These are phyloP conservation scores for Drosophila gunungcola DNA, from an alignment of 1,140 invertebrate genomes.

Conservation along the genomic window DNA sequence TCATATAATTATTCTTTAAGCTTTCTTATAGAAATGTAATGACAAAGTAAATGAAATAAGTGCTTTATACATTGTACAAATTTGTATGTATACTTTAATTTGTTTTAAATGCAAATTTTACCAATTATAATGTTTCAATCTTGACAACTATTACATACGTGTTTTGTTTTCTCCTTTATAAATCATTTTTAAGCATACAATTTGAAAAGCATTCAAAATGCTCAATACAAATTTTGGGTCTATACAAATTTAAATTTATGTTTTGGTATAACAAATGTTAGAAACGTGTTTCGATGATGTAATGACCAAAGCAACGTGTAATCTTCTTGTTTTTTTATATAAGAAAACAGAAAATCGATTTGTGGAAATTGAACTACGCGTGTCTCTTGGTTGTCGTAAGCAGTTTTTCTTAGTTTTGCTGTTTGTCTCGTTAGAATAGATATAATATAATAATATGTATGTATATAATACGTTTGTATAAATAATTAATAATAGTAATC, in stretches of 20 bases:
- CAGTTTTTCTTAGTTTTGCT: slow-evolving; percentile 28
- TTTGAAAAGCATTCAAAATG: slow-evolving; percentile 71
- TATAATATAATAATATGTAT: slow-evolving; percentile 68
- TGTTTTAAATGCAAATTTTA: slow-evolving; percentile 68
- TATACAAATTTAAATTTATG: slow-evolving; percentile 47
- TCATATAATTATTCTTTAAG: slow-evolving; percentile 23
- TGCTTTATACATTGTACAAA: slow-evolving; percentile 61
- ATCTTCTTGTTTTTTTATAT: background rate
- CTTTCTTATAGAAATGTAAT: slow-evolving; percentile 64
- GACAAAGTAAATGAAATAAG: slow-evolving; percentile 47
- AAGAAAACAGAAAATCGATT: slow-evolving; percentile 25
- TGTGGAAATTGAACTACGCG: slow-evolving; percentile 59
- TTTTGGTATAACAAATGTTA: slow-evolving; percentile 73
- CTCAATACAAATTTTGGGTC: slow-evolving; percentile 39
- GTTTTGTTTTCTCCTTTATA: slow-evolving; percentile 18
- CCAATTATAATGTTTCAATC: slow-evolving; percentile 57
- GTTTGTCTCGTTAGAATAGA: slow-evolving; percentile 56
- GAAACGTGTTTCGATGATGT: slow-evolving; percentile 37
- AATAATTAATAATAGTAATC: slow-evolving; percentile 72
- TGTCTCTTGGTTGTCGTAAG: slow-evolving; percentile 39
- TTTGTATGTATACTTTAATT: slow-evolving; percentile 41
- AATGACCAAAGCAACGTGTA: slow-evolving; percentile 10
- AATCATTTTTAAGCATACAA: slow-evolving; percentile 37
- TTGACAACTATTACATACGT: slow-evolving; percentile 32
- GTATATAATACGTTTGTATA: slow-evolving; percentile 78